These are phyloP conservation scores for Columbina picui DNA, from an alignment of 2,113 vertebrate species.

Conservation along the genomic window DNA sequence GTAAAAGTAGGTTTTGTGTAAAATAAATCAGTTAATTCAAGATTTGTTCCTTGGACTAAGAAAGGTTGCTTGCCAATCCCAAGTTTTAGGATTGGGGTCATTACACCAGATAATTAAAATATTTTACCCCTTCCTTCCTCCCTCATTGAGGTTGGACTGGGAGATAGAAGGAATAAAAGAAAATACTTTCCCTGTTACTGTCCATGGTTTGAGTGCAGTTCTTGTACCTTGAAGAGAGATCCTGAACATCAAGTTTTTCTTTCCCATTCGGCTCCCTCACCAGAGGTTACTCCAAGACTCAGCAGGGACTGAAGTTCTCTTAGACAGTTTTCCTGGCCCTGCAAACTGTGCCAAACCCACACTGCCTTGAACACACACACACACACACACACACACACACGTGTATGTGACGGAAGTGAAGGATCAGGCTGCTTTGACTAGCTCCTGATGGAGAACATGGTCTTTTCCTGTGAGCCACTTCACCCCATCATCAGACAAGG, in stretches of 20 bases:
- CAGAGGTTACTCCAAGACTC: neutral
- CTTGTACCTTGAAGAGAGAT: neutral
- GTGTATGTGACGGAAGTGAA: neutral
- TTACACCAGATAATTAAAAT: neutral
- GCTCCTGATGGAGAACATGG: rapidly evolving
- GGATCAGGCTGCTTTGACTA: neutral
- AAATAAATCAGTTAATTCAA: neutral
- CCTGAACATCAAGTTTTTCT: neutral
- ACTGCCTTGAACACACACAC: neutral
- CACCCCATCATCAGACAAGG: neutral
- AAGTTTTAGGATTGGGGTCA: neutral
- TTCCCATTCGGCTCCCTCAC: rapidly evolving
- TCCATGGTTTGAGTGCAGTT: neutral
- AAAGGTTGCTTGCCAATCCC: neutral
- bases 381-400: no score
- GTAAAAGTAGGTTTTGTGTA: neutral
- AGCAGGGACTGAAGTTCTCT: neutral
- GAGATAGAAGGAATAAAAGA: neutral
- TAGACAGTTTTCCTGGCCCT: neutral
- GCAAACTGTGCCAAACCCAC: neutral
- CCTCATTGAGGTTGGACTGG: neutral
- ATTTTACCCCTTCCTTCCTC: neutral
- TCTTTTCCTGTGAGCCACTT: rapidly evolving
- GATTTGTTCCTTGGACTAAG: neutral
- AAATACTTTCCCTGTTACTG: rapidly evolving